These are phyloP conservation scores for Hemichromis elongatus DNA, from an alignment of 2,113 vertebrate species.

Conservation along the genomic window DNA sequence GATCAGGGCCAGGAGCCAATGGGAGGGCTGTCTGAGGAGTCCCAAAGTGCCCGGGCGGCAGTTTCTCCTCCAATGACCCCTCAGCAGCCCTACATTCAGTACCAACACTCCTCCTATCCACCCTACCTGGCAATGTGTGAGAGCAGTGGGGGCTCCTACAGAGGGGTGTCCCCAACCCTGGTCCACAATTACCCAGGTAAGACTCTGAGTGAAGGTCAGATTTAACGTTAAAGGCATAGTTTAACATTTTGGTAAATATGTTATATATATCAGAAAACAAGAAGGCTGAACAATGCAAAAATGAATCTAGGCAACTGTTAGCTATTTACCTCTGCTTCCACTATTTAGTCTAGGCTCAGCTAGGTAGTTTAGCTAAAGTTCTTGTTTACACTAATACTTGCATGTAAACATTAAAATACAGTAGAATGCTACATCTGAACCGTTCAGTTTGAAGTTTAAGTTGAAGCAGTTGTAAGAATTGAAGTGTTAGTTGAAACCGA, in stretches of 20 bases:
- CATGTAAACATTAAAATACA: fast-evolving
- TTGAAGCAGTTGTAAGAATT: not conserved
- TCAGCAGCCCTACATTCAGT: conserved; percentile 94
- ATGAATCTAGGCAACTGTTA: not conserved
- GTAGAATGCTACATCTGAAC: not conserved
- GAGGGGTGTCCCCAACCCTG: conserved; percentile 90
- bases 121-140: conserved; percentile 95
- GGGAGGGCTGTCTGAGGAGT: conserved; percentile 83
- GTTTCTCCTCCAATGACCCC: conserved; percentile 90
- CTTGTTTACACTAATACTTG: not conserved
- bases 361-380: not conserved
- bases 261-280: not conserved
- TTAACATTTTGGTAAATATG: not conserved
- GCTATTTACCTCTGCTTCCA: not conserved
- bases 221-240: not conserved
- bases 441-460: not conserved
- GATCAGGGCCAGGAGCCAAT: conserved; percentile 80
- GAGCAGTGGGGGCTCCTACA: conserved; percentile 84
- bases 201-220: not conserved
- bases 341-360: not conserved
- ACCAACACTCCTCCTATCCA: conserved; percentile 86
- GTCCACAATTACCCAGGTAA: conserved; percentile 96
- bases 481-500: not conserved
- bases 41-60: conserved; percentile 80
- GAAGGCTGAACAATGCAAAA: not conserved